Percentiles rank a stretch among this genome's conserved stretches.
Conservation (phyloP, 2,888 invertebrate species). For the Scaptomyza tumidula region DNA sequence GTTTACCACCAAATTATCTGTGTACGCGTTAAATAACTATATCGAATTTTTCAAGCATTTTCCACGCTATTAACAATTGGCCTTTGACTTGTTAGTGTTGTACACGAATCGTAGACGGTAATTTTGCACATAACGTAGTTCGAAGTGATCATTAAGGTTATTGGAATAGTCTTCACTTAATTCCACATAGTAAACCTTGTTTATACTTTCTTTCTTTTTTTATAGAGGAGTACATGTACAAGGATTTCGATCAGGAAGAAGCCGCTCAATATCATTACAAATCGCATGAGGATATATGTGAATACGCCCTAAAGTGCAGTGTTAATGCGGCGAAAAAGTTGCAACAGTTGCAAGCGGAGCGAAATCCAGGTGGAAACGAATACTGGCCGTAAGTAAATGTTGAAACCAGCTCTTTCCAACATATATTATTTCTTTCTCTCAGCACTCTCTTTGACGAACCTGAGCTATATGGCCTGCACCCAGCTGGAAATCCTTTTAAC, state of each 20-base stretch:
- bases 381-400: conserved; percentile 78
- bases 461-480: conserved; percentile 58
- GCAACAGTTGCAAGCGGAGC: conserved; percentile 89
- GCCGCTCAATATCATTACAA: conserved; percentile 54
- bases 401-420: neutral
- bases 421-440: neutral
- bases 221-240: conserved; percentile 53
- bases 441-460: conserved; percentile 55
- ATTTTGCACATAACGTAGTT: neutral
- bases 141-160: too few species aligned
- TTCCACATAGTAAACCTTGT: conserved; percentile 1
- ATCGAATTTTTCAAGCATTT: neutral
- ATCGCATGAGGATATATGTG: conserved; percentile 75
- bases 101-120: neutral
- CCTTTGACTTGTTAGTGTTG: neutral
- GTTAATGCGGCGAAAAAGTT: conserved; percentile 88
- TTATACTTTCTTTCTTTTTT: neutral
- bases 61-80: neutral
- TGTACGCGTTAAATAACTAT: neutral
- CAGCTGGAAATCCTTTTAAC: conserved; percentile 85
- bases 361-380: conserved; percentile 81
- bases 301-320: conserved; percentile 50
- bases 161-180: too few species aligned
- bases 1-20: neutral
- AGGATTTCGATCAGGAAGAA: conserved; percentile 43